A percentile compares a stretch with the other conserved stretches of the same genome.
phyloP scores from a whole-genome alignment of 2,888 invertebrate genomes.

The Auanema sp. region DNA sequence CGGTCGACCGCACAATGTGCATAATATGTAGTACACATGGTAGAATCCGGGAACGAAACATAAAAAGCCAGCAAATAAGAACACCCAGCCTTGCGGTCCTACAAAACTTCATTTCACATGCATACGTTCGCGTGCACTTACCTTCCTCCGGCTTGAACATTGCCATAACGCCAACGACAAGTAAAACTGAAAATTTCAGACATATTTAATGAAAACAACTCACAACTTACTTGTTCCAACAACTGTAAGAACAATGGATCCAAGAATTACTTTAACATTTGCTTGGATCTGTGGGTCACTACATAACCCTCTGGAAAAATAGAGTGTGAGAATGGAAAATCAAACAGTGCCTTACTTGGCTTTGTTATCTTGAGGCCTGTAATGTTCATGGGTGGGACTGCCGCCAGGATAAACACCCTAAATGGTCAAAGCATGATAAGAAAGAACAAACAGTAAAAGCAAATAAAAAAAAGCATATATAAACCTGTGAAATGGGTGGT shows the following conservation, averaged over 20 bases:
- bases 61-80: conserved; percentile 44
- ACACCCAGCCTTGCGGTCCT: conserved; percentile 43
- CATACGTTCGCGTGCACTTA: conserved; percentile 7
- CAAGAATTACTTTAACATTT: conserved; percentile 56
- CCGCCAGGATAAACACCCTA: conserved; percentile 39
- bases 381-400: conserved; percentile 34
- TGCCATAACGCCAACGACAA: conserved; percentile 31
- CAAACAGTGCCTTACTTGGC: conserved; percentile 25
- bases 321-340: background rate
- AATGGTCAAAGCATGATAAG: background rate
- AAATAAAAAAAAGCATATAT: background rate
- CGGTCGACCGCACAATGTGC: conserved; percentile 55
- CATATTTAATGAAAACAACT: background rate
- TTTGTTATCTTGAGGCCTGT: conserved; percentile 40
- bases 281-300: conserved; percentile 47
- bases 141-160: conserved; percentile 35
- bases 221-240: conserved; percentile 39
- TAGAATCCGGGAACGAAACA: conserved; percentile 61
- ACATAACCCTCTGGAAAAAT: conserved; percentile 47
- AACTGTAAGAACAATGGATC: conserved; percentile 50
- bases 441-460: no score
- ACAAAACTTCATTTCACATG: conserved; percentile 2
- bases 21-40: conserved; percentile 60
- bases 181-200: conserved; percentile 26
- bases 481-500: conserved; percentile 15